A percentile compares a stretch with the other conserved stretches of the same genome.
These are phyloP conservation scores for Phrynocephalus versicolor DNA, from an alignment of 2,113 vertebrate genomes.

Conservation along the genomic window DNA sequence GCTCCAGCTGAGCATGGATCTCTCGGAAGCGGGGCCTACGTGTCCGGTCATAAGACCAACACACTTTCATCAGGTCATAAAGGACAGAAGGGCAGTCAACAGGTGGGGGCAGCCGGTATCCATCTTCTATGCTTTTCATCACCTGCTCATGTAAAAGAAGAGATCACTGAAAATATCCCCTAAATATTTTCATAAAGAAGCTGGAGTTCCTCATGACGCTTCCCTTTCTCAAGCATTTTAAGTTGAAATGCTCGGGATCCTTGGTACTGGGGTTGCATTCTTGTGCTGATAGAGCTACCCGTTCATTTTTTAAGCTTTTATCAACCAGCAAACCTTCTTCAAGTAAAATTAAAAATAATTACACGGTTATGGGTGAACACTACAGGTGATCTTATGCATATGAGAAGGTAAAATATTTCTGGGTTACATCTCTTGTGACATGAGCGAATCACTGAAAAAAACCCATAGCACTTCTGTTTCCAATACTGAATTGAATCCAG, in stretches of 20 bases:
- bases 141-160: constrained; percentile 63
- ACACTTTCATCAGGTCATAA: constrained; percentile 81
- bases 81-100: constrained; percentile 79
- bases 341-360: not conserved
- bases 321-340: no score
- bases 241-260: not conserved
- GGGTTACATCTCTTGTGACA: not conserved
- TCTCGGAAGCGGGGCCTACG: constrained; percentile 76
- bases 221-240: not conserved
- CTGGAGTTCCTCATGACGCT: not conserved
- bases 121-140: constrained; percentile 80
- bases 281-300: not conserved
- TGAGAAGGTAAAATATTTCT: not conserved
- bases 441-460: not conserved
- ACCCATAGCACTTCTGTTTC: not conserved
- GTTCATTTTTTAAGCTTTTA: no score
- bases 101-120: constrained; percentile 77
- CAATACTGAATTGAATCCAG: not conserved
- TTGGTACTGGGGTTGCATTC: not conserved
- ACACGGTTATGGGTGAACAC: not conserved
- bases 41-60: constrained; percentile 73
- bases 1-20: constrained; percentile 76
- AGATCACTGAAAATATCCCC: not conserved
- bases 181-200: not conserved
- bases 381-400: not conserved